Conservation (phyloP, 2,797 vertebrate species). For the Brachyalestes nurse region DNA sequence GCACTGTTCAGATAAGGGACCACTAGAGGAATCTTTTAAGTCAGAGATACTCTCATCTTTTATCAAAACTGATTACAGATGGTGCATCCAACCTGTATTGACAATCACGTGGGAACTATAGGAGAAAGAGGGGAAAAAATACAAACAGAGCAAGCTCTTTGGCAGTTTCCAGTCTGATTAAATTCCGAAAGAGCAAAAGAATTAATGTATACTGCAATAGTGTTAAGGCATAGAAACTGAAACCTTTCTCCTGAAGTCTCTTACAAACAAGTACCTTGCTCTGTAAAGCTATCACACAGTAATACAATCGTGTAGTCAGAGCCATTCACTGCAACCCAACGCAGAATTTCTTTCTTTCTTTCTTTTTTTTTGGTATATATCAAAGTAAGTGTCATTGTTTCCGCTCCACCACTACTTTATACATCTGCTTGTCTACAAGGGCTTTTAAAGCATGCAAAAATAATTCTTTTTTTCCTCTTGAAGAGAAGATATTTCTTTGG, state of each 20-base stretch:
- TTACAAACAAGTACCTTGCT: slow-evolving; percentile 62
- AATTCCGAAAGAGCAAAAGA: slow-evolving; percentile 33
- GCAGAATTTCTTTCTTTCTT: slow-evolving; percentile 54
- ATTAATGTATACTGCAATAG: slow-evolving; percentile 40
- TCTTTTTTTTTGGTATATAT: slow-evolving; percentile 53
- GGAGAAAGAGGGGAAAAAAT: not conserved
- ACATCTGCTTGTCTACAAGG: slow-evolving; percentile 62
- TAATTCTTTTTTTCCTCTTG: slow-evolving; percentile 76
- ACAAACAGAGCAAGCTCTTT: slow-evolving; percentile 52
- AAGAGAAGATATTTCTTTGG: slow-evolving; percentile 80
- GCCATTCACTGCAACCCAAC: slow-evolving; percentile 77
- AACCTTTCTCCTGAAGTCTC: slow-evolving; percentile 43
- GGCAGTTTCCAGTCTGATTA: slow-evolving; percentile 62
- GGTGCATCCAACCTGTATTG: slow-evolving; percentile 7
- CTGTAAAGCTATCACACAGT: slow-evolving; percentile 77
- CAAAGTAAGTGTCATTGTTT: slow-evolving; percentile 39
- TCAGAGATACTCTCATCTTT: not conserved
- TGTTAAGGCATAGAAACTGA: slow-evolving; percentile 59
- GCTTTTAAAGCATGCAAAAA: slow-evolving; percentile 69
- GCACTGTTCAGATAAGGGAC: slow-evolving; percentile 1
- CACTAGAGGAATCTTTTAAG: not conserved
- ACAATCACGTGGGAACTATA: not conserved
- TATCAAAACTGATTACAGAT: slow-evolving; percentile 9
- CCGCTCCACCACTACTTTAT: slow-evolving; percentile 29
- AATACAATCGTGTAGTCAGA: slow-evolving; percentile 88